These are phyloP conservation scores for Tipula confusa DNA, from an alignment of 2,888 invertebrate species.

Conservation along the genomic window DNA sequence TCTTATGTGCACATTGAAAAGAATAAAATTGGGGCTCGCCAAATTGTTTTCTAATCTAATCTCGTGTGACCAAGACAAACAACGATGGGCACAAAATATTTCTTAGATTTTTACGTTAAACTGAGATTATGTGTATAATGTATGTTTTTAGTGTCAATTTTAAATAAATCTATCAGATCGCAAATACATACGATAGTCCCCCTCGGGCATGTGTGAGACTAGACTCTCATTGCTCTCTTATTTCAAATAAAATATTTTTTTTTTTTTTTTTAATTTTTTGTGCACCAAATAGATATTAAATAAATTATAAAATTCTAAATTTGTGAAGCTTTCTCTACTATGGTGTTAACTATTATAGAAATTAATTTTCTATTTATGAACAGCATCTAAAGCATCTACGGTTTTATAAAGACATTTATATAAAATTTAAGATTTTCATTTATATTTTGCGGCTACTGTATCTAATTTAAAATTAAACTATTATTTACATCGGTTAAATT, in stretches of 20 bases:
- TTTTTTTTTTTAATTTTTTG: background rate
- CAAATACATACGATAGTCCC: background rate
- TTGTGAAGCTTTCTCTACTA: background rate
- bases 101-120: background rate
- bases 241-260: background rate
- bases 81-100: background rate
- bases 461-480: background rate
- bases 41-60: background rate
- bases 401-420: background rate
- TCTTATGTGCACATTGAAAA: background rate
- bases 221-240: background rate
- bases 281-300: background rate
- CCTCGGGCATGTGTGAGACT: background rate
- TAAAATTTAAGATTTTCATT: background rate
- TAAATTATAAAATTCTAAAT: background rate
- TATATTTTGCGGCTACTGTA: background rate
- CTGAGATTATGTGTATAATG: background rate
- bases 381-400: slow-evolving; percentile 14
- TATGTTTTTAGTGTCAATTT: background rate
- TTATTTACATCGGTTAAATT: background rate
- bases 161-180: background rate
- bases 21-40: background rate
- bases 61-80: background rate
- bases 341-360: background rate
- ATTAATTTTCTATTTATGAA: background rate